Base-by-base conservation (phyloP, 2,113 vertebrate species). In the Pipa parva region DNA sequence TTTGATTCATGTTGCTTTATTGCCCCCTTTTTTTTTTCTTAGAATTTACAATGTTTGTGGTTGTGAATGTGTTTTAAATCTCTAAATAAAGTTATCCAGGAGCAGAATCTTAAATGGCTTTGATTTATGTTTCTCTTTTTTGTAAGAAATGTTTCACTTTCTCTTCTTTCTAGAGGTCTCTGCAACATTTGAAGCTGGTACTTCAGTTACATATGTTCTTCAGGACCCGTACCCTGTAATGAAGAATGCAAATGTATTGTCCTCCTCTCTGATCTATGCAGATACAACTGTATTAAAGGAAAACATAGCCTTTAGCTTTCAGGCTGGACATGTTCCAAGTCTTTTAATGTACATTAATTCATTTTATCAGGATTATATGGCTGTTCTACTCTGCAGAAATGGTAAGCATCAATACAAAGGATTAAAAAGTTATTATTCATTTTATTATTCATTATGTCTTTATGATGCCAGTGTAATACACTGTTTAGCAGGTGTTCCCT, bases 161-260 rank as follows among this genome's bases (percentile, higher is more conserved):
- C 36, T 68, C 5, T 76, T 17, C 49, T 31, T 80, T 87, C 45
- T 92, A 99, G 97, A 98, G 73, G 91, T 99, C 78, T 97, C 95
- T 13, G 93, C 95, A 52, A 79, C 93, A 75, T 98, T 99, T 78
- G 94, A 97, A 81, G 81, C 79, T 0, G 79, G 89, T 58, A 93
- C 95, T 48, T 98, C 95, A 0, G 78, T 98, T 75, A 95, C 89
- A 39, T 99, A 97, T 72, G 80, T 83, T 72, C 93, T 98, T 77
- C 95, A 97, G 86, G 95, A 98, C 71, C 92, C 93, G 2, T 95
- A 96, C 75, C 95, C 92, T 0, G 94, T 97, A 75, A 94, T 92
- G 66, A 95, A 92, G 85, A 97, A 97, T 75, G 58, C 82, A 54
- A 98, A 85, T 70, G 78, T 82, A 0, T 83, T 87, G 36, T 90